Conservation (phyloP, 1,140 invertebrate species). For the Ericerus pela region DNA sequence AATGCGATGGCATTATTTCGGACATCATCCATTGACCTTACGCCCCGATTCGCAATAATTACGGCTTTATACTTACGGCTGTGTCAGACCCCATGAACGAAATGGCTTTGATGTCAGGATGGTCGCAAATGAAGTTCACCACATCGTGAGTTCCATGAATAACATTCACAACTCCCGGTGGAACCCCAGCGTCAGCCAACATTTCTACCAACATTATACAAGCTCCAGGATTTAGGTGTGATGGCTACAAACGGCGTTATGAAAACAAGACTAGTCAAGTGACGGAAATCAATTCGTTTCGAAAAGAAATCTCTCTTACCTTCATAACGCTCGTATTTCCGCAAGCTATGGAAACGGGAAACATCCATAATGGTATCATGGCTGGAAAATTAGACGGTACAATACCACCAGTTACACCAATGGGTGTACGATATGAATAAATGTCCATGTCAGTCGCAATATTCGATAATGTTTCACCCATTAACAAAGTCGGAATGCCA, state of each 20-base stretch:
- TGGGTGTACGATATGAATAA: slow-evolving; percentile 70
- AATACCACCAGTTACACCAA: slow-evolving; percentile 81
- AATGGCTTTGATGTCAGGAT: slow-evolving; percentile 90
- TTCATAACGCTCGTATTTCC: slow-evolving; percentile 68
- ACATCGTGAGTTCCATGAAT: slow-evolving; percentile 88
- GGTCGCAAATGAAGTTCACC: slow-evolving; percentile 94
- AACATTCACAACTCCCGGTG: slow-evolving; percentile 85
- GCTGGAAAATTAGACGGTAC: slow-evolving; percentile 95
- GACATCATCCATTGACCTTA: too few relatives aligned
- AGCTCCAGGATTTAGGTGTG: slow-evolving; percentile 92
- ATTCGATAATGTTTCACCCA: slow-evolving; percentile 74
- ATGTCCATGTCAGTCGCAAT: slow-evolving; percentile 90
- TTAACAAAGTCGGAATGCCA: slow-evolving; percentile 73
- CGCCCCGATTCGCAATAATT: too few relatives aligned
- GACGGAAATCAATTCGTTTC: background rate
- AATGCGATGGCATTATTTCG: too few relatives aligned
- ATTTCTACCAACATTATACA: slow-evolving; percentile 87
- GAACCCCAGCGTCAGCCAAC: slow-evolving; percentile 77
- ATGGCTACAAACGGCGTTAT: slow-evolving; percentile 55
- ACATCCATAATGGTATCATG: slow-evolving; percentile 99
- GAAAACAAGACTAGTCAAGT: too few relatives aligned
- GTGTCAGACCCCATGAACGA: slow-evolving; percentile 96
- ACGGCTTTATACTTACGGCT: too few relatives aligned
- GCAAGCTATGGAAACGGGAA: slow-evolving; percentile 81
- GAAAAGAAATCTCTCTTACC: slow-evolving; percentile 16